Evolutionary conservation across 1,140 invertebrate species (phyloP).

Genomic region (Batillaria attramentaria): DNA sequence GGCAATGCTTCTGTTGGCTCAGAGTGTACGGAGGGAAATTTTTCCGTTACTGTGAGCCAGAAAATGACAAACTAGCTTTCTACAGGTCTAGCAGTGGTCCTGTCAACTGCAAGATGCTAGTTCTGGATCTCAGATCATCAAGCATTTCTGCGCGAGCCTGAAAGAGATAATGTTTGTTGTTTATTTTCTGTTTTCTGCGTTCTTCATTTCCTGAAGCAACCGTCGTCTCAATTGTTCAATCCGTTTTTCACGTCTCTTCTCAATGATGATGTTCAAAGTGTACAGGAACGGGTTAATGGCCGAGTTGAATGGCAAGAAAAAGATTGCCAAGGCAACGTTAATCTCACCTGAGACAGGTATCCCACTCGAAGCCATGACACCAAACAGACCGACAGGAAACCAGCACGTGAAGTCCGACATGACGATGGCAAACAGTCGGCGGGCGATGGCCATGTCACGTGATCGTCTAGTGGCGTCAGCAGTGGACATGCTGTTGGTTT

Average conservation of each 20-base stretch:
- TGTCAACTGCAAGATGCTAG: no score
- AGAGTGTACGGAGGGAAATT: no score
- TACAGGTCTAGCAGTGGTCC: no score
- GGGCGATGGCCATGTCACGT: neutral
- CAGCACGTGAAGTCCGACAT: neutral
- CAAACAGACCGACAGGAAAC: neutral
- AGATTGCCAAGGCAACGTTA: neutral
- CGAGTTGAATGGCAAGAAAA: neutral
- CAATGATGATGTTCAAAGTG: neutral
- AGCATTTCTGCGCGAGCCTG: no score
- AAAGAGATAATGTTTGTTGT: no score
- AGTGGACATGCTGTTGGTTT: neutral
- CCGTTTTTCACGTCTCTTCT: neutral
- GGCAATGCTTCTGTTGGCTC: no score
- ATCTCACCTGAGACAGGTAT: neutral
- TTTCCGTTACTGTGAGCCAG: no score
- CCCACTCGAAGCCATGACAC: neutral
- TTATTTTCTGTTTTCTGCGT: no score
- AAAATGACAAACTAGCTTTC: no score
- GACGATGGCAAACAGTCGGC: neutral
- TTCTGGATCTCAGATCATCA: no score
- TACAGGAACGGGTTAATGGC: neutral
- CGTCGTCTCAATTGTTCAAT: no score
- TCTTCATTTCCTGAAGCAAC: no score
- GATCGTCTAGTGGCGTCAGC: neutral